Conservation (phyloP, 2,888 invertebrate species). For the Calameuta idolon region DNA sequence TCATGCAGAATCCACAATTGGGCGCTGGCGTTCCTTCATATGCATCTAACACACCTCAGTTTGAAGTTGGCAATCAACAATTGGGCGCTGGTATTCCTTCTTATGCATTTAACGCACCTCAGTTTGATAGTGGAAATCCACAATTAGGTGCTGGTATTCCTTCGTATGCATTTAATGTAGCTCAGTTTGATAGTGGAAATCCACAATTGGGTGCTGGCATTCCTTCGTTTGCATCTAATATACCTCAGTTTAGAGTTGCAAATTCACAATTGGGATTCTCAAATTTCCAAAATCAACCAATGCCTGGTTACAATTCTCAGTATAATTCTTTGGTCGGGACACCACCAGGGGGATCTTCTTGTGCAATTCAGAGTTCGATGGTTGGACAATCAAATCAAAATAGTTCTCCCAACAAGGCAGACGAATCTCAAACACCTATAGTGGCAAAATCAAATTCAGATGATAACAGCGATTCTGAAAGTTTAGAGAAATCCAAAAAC, state of each 20-base stretch:
- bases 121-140: too few relatives aligned
- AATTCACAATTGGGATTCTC: background rate
- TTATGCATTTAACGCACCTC: background rate
- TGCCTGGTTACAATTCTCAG: background rate
- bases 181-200: too few relatives aligned
- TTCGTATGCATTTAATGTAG: background rate
- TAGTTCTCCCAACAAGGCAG: too few relatives aligned
- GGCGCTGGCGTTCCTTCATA: background rate
- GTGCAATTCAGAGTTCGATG: background rate
- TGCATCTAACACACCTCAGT: background rate
- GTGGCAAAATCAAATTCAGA: background rate
- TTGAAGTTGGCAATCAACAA: background rate
- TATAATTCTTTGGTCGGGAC: background rate
- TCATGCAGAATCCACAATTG: background rate
- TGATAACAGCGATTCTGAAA: background rate
- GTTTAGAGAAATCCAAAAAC: background rate
- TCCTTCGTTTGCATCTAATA: too few relatives aligned
- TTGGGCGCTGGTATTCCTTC: background rate
- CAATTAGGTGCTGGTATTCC: background rate
- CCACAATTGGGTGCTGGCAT: too few relatives aligned
- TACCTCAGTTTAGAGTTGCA: background rate
- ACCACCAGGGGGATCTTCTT: background rate
- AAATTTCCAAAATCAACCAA: background rate
- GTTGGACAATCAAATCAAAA: too few relatives aligned
- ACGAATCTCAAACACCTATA: background rate